Evolutionary conservation across 2,888 invertebrate species (phyloP), one percentile per base, ranked within the genome.

Genomic region (Penaeus monodon): DNA sequence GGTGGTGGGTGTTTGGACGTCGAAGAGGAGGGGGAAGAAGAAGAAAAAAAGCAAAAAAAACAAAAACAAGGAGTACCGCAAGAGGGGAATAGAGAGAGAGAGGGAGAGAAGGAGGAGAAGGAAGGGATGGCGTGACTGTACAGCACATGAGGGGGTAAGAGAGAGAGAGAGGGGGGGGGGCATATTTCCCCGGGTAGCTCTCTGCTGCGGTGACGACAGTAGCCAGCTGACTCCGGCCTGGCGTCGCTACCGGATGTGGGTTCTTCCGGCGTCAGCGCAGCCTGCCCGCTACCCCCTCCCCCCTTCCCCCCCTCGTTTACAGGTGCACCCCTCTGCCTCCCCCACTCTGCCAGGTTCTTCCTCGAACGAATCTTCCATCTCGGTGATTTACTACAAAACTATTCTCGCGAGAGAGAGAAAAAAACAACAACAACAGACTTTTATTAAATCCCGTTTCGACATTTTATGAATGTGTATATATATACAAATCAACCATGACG

Each of bases 151-250:
- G 22, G 44, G 14, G 76, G 76, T 76, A 49, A 49, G 22, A 76
- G 74, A 6, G n/a, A 44, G 22, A 33, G 73, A 33, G 38, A 27
- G 10, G n/a, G 76, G 44, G 76, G 17, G 44, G 76, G 38, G 57
- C 57, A 57, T 57, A 57, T 57, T 57, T 57, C 57, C 57, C 57
- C 57, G 57, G 49, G 44, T 29, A 76, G 44, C n/a, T 38, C 44
- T 33, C 27, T 74, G 33, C 33, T 74, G 74, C 33, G 68, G 68
- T n/a, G 29, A 38, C 33, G 29, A 38, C 22, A 22, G 20, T 29
- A 49, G 22, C 49, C 76, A 76, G 76, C 76, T 76, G 76, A 76
- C 76, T 76, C 76, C 76, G 14, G 76, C 76, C 44, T 49, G 76
- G 44, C 76, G 44, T 76, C 49, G 24, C 12, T n/a, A 44, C 76